Conservation (phyloP, 2,113 vertebrate species). For the Emydocephalus ijimae region DNA sequence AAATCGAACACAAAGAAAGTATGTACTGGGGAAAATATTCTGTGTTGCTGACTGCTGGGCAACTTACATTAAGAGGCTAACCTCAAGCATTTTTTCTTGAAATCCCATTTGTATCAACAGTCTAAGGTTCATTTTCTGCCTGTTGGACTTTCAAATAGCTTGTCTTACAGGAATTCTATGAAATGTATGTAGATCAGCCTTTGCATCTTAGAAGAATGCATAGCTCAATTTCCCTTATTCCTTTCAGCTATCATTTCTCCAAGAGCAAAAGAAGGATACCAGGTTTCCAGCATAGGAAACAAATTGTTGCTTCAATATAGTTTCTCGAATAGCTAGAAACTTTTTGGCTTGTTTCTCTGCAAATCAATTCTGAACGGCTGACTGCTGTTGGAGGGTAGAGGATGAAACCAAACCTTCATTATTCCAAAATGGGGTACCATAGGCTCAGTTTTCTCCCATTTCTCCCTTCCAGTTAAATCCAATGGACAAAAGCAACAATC, state of each 20-base stretch:
- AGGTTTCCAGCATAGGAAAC: neutral
- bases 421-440: neutral
- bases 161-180: neutral
- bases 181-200: neutral
- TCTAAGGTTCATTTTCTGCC: neutral
- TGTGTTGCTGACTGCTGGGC: neutral
- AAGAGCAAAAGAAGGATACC: neutral
- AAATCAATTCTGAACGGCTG: neutral
- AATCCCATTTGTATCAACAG: neutral
- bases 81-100: neutral
- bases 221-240: neutral
- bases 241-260: neutral
- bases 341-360: neutral
- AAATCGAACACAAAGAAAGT: neutral
- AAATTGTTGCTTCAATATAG: neutral
- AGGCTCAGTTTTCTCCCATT: neutral
- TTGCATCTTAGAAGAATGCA: neutral
- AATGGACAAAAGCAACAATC: neutral
- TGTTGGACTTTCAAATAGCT: neutral
- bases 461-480: neutral
- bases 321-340: neutral
- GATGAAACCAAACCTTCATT: neutral
- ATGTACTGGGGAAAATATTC: neutral
- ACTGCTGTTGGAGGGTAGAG: neutral
- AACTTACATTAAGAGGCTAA: neutral